phyloP scores from a whole-genome alignment of 2,888 invertebrate genomes.

The Nineta flava region DNA sequence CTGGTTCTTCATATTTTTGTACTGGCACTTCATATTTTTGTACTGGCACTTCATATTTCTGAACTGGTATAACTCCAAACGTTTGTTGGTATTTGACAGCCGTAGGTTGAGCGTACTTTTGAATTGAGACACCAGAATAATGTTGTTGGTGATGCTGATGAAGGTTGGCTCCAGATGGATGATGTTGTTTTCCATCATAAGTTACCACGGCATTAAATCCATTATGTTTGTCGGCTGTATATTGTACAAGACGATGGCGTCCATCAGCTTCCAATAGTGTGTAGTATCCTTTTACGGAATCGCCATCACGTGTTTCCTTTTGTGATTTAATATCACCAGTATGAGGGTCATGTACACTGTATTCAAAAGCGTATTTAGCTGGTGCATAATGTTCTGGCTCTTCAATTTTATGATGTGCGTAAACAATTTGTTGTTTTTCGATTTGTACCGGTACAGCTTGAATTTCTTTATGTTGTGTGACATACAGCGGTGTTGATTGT shows the following conservation, averaged over 20 bases:
- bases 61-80: too few relatives aligned
- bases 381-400: constrained; percentile 13
- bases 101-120: too few relatives aligned
- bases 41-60: too few relatives aligned
- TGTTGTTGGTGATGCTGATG: too few relatives aligned
- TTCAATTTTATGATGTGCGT: not conserved
- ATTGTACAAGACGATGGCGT: constrained; percentile 25
- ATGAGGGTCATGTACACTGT: constrained; percentile 33
- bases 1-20: too few relatives aligned
- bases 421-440: too few relatives aligned
- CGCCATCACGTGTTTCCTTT: constrained; percentile 35
- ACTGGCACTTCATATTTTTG: too few relatives aligned
- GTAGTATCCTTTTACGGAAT: constrained; percentile 31
- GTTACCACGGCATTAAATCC: constrained; percentile 27
- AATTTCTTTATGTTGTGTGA: not conserved
- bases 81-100: too few relatives aligned
- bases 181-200: constrained; percentile 16
- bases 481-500: too few relatives aligned
- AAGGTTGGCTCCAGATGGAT: too few relatives aligned
- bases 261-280: constrained; percentile 27
- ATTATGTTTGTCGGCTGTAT: constrained; percentile 23
- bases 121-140: too few relatives aligned
- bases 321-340: constrained; percentile 37
- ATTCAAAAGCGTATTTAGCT: constrained; percentile 33
- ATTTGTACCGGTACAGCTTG: not conserved